phyloP scores from a whole-genome alignment of 1,140 invertebrate genomes.

The Phymorhynchus buccinoides region DNA sequence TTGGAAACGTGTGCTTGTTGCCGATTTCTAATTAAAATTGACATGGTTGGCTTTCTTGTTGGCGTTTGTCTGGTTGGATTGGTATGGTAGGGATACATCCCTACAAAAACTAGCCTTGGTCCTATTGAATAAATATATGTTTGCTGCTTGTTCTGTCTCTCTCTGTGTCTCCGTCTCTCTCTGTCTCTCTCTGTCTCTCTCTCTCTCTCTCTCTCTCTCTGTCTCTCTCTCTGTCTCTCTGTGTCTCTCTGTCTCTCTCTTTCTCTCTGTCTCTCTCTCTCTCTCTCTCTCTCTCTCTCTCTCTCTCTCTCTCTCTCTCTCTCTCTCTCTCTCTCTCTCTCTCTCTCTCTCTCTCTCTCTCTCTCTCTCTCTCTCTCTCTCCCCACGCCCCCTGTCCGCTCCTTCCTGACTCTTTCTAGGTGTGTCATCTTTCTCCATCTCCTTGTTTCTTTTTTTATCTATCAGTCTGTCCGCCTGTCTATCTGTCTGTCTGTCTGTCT shows the following conservation, averaged over 20 bases:
- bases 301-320: background rate
- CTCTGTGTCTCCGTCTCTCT: too few relatives aligned
- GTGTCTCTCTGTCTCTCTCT: background rate
- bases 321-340: background rate
- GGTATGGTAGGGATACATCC: too few relatives aligned
- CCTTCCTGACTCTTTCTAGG: background rate
- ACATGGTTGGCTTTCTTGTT: too few relatives aligned
- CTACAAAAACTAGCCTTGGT: too few relatives aligned
- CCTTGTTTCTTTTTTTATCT: too few relatives aligned
- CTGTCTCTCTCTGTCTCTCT: slow-evolving; percentile 29
- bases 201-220: slow-evolving; percentile 28
- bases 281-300: background rate
- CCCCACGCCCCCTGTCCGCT: background rate
- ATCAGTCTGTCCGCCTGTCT: too few relatives aligned
- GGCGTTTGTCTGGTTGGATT: too few relatives aligned
- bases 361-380: background rate
- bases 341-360: background rate
- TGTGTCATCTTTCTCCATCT: background rate
- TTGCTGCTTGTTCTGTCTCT: background rate
- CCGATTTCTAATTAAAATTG: too few relatives aligned
- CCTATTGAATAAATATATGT: background rate
- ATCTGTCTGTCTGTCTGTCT: too few relatives aligned
- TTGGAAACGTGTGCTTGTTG: too few relatives aligned
- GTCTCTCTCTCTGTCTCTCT: slow-evolving; percentile 20
- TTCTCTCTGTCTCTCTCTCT: too few relatives aligned